Evolutionary conservation across 2,888 invertebrate genomes (phyloP).

Genomic region (Dascillus cervinus): DNA sequence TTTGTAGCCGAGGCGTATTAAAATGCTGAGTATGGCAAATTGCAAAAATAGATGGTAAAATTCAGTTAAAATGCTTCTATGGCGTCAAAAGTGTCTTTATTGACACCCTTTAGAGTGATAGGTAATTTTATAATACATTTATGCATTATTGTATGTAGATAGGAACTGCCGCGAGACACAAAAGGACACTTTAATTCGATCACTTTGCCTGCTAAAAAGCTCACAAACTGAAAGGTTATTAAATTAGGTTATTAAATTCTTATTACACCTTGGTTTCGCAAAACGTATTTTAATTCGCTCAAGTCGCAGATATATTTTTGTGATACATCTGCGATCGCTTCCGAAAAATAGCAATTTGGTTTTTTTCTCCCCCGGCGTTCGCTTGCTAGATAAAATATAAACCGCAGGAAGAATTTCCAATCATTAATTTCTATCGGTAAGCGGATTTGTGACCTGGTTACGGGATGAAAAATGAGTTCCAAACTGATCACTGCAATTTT

Average conservation of each 20-base stretch:
- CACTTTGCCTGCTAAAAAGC: slow-evolving; percentile 33
- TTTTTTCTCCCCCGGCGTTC: no score
- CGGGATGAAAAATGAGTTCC: neutral
- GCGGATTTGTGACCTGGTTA: slow-evolving; percentile 13
- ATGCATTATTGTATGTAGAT: slow-evolving; percentile 34
- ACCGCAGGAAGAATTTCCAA: slow-evolving; percentile 10
- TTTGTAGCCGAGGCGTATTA: slow-evolving; percentile 6
- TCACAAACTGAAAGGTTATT: slow-evolving; percentile 28
- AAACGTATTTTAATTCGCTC: neutral
- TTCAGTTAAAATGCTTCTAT: slow-evolving; percentile 21
- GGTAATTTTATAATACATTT: slow-evolving; percentile 37
- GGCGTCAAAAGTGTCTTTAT: slow-evolving; percentile 34
- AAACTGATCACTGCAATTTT: no score
- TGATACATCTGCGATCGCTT: no score
- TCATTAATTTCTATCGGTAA: slow-evolving; percentile 16
- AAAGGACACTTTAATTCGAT: slow-evolving; percentile 35
- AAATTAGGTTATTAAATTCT: slow-evolving; percentile 13
- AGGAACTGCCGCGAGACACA: slow-evolving; percentile 32
- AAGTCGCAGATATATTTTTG: neutral
- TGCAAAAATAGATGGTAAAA: slow-evolving; percentile 19
- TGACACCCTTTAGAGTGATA: slow-evolving; percentile 35
- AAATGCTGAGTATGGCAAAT: slow-evolving; percentile 9
- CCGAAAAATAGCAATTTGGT: no score
- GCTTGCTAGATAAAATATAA: no score
- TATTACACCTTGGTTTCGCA: slow-evolving; percentile 4